Conservation (phyloP, 1,140 invertebrate species). For the Temnothorax longispinosus region DNA sequence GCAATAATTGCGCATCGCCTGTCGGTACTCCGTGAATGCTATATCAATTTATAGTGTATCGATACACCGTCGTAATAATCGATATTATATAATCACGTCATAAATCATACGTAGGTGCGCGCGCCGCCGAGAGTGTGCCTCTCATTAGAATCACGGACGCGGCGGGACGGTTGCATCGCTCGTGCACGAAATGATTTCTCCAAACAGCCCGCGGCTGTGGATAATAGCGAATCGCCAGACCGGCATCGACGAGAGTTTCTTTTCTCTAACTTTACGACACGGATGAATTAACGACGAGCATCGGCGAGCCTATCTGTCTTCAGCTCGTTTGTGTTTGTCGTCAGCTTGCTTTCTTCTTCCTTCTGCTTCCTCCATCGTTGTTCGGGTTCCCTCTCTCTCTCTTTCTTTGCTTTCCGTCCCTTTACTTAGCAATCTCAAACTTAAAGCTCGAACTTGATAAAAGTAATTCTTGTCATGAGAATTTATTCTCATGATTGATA, state of each 20-base stretch:
- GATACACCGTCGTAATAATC: conserved; percentile 79
- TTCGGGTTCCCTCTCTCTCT: neutral
- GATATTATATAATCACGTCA: conserved; percentile 79
- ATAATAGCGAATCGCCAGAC: conserved; percentile 63
- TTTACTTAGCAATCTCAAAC: neutral
- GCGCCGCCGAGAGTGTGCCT: conserved; percentile 64
- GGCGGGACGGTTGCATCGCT: conserved; percentile 68
- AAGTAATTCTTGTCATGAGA: neutral
- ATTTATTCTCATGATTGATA: neutral
- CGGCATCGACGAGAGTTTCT: conserved; percentile 41
- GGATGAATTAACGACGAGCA: conserved; percentile 59
- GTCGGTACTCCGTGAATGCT: neutral
- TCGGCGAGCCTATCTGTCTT: neutral
- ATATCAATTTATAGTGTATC: conserved; percentile 76
- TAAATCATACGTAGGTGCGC: conserved; percentile 76
- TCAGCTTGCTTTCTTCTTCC: neutral
- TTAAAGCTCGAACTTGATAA: neutral
- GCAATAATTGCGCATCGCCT: conserved; percentile 12
- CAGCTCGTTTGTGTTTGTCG: neutral
- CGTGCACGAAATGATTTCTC: conserved; percentile 78
- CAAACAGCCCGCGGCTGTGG: conserved; percentile 70
- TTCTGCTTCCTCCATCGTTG: neutral
- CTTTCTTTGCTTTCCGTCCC: neutral
- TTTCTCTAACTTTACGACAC: conserved; percentile 20
- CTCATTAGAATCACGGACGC: conserved; percentile 77